phyloP scores from a whole-genome alignment of 2,113 vertebrate species.

The Halcyon malimbica region DNA sequence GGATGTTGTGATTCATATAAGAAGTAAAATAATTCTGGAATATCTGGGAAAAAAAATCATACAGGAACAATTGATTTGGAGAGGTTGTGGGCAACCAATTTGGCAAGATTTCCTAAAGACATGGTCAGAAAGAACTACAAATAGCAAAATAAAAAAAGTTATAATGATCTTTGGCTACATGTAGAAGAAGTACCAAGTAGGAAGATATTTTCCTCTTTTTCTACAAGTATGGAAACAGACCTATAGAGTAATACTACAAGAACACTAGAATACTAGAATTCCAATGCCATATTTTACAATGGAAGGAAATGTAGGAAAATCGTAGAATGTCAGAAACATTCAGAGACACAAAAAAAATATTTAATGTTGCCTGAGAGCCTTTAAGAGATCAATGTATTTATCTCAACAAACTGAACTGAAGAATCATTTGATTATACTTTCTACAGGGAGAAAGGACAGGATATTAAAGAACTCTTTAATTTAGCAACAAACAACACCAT shows the following conservation, averaged over 20 bases:
- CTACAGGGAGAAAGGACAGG: neutral
- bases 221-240: neutral
- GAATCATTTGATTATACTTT: neutral
- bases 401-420: neutral
- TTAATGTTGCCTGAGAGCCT: neutral
- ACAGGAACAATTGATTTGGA: neutral
- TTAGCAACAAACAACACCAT: neutral
- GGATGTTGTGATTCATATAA: neutral
- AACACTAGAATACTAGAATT: neutral
- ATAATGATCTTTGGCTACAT: neutral
- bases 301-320: neutral
- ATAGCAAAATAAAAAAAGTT: neutral
- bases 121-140: neutral
- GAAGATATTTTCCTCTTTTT: neutral
- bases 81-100: neutral
- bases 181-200: neutral
- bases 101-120: neutral
- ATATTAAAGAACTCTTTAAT: slow-evolving; percentile 17
- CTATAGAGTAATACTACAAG: neutral
- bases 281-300: neutral
- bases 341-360: neutral
- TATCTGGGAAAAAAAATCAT: neutral
- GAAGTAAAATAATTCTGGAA: neutral
- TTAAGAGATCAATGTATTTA: neutral
- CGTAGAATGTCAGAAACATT: neutral